Conservation (phyloP, 2,113 vertebrate genomes). For the Gopherus evgoodei region DNA sequence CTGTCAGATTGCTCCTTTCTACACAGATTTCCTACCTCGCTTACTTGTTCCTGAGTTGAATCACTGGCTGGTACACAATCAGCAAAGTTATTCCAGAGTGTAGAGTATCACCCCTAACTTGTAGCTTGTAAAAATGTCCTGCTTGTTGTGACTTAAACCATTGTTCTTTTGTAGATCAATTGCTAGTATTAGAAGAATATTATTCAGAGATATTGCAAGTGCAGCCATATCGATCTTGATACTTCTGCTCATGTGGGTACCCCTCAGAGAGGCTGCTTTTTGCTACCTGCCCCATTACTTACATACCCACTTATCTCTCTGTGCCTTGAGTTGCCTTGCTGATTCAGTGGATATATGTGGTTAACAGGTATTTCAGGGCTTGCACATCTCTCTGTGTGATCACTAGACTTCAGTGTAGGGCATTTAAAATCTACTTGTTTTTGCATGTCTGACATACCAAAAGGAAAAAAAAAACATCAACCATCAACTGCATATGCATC, state of each 20-base stretch:
- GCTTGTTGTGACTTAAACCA: conserved; percentile 20
- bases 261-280: background rate
- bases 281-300: background rate
- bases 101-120: background rate
- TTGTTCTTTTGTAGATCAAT: background rate
- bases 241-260: background rate
- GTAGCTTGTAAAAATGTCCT: background rate
- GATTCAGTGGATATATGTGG: background rate
- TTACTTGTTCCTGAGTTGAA: background rate
- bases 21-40: background rate
- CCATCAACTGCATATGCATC: conserved; percentile 75
- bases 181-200: background rate
- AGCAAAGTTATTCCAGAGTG: background rate
- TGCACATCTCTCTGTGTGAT: conserved; percentile 23
- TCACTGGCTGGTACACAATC: background rate
- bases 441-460: conserved; percentile 78
- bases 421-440: conserved; percentile 81
- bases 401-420: background rate
- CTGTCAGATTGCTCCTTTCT: background rate
- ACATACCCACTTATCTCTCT: background rate
- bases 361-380: background rate
- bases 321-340: background rate
- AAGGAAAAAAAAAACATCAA: background rate
- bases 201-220: background rate
- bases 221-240: background rate